Base-by-base conservation (phyloP, 1,140 invertebrate genomes). In the Ceratoteleas bidentatus region DNA sequence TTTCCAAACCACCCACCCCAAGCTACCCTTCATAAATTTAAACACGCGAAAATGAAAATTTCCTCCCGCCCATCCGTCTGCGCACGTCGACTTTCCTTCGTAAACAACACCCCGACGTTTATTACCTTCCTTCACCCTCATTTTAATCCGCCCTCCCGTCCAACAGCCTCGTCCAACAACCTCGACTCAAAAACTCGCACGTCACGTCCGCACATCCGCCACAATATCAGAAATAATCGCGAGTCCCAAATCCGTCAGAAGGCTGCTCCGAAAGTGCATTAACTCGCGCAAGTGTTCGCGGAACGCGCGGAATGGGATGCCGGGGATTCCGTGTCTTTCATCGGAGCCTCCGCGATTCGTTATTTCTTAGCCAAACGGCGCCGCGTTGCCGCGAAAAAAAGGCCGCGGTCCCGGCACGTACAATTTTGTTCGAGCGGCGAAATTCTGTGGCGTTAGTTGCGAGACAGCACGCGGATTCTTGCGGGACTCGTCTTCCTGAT, bases 391-490 rank as follows among this genome's bases (percentile, higher is more conserved):
- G n/a, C 47, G 43, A 14, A 40, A 70, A 58, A 65, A 53, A 57
- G 57, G 9, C 66, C n/a, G n/a, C 53, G 58, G 38, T 13, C 64
- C 61, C 34, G 49, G 33, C 66, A 69, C 33, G 56, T 80, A 60
- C 56, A 62, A 66, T 69, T 80, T 80, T 73, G 62, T 38, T 49
- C 45, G 62, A 15, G 2, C 11, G 52, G 32, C 1, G 40, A 76
- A 86, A 85, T 87, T 86, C 73, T 70, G 81, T 57, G 72, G 49
- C 52, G 81, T 83, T 77, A 79, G 79, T 65, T 58, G 36, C 57
- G 58, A 68, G 76, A 73, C 61, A 69, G 47, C n/a, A n/a, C 45
- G 62, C 53, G 58, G 53, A 87, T 87, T 87, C 81, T 74, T 79
- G 52, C 14, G 80, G 74, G 74, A 66, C 40, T 24, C 15, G 24